Conservation (phyloP, 2,888 invertebrate species). For the Drosophila conformis region DNA sequence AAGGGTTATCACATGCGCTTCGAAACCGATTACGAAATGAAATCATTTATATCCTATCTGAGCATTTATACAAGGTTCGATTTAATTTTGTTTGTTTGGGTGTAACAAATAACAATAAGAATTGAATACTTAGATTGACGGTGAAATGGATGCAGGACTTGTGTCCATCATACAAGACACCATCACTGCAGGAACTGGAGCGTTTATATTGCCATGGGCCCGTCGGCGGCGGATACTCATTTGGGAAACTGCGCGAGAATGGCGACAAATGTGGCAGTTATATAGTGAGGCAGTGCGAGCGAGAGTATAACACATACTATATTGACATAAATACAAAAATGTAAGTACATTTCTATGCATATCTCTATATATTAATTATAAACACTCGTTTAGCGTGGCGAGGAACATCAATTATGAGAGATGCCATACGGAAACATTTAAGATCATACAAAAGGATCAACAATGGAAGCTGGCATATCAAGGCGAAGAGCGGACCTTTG, state of each 20-base stretch:
- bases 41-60: conserved; percentile 92
- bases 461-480: conserved; percentile 82
- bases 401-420: conserved; percentile 82
- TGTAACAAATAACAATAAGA: background rate
- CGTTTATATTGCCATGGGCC: conserved; percentile 94
- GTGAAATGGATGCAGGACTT: conserved; percentile 96
- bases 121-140: conserved; percentile 86
- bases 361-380: background rate
- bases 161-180: conserved; percentile 92
- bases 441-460: conserved; percentile 84
- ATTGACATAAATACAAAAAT: conserved; percentile 92
- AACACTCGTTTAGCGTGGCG: conserved; percentile 35
- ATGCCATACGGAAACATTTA: conserved; percentile 89
- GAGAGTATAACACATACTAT: conserved; percentile 91
- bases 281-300: conserved; percentile 93
- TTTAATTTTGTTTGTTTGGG: background rate
- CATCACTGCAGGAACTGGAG: conserved; percentile 90
- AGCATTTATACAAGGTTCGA: conserved; percentile 92
- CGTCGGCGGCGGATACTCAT: conserved; percentile 94
- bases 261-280: conserved; percentile 92
- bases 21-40: conserved; percentile 85
- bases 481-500: conserved; percentile 68
- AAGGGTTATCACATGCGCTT: conserved; percentile 83
- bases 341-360: conserved; percentile 83
- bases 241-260: conserved; percentile 92